Percentiles rank a stretch among this genome's conserved stretches.
These are phyloP conservation scores for Lymantria monacha DNA, from an alignment of 2,888 invertebrate species.

Conservation along the genomic window DNA sequence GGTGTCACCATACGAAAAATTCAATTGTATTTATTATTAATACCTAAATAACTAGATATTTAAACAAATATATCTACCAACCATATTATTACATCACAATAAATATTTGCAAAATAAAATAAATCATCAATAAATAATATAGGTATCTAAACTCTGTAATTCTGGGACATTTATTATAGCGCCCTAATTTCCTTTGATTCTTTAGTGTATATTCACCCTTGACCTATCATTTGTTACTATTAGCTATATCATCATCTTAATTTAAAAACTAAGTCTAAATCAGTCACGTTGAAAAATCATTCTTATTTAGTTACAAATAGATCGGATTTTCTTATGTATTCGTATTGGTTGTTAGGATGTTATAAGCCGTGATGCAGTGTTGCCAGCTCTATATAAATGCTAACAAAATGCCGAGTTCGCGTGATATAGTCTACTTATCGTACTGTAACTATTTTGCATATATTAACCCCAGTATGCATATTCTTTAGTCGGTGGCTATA, in stretches of 20 bases:
- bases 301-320: slow-evolving; percentile 29
- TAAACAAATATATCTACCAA: background rate
- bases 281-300: slow-evolving; percentile 27
- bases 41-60: background rate
- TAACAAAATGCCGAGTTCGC: slow-evolving; percentile 78
- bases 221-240: slow-evolving; percentile 72
- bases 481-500: slow-evolving; percentile 45
- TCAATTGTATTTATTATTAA: no score
- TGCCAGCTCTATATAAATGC: slow-evolving; percentile 67
- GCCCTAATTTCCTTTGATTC: slow-evolving; percentile 59
- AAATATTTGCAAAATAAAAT: slow-evolving; percentile 2
- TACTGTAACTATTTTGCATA: slow-evolving; percentile 76
- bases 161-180: slow-evolving; percentile 27
- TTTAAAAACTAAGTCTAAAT: slow-evolving; percentile 28
- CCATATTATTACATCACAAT: background rate
- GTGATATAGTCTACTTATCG: slow-evolving; percentile 71
- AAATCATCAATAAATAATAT: slow-evolving; percentile 24
- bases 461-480: slow-evolving; percentile 62
- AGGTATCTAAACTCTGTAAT: slow-evolving; percentile 24
- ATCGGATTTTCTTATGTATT: slow-evolving; percentile 24
- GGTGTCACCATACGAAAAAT: no score
- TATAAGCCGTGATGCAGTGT: slow-evolving; percentile 31
- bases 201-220: slow-evolving; percentile 60
- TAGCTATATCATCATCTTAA: slow-evolving; percentile 43
- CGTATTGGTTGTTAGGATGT: slow-evolving; percentile 30